Evolutionary conservation across 2,888 invertebrate genomes (phyloP).

Genomic region (Thymelicus lineola): DNA sequence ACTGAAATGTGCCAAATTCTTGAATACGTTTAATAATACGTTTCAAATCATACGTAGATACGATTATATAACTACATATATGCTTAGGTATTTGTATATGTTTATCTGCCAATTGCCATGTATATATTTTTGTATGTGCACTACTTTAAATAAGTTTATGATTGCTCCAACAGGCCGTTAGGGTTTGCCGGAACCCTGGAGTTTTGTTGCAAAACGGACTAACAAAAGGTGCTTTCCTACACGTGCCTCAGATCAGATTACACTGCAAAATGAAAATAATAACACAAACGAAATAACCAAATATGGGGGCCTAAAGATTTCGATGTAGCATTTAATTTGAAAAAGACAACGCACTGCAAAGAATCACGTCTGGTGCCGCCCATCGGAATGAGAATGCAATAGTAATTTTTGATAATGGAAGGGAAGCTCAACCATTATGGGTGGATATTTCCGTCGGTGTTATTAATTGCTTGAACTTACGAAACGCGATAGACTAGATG

Average conservation of each 20-base stretch:
- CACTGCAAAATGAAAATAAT: constrained; percentile 70
- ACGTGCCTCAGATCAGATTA: constrained; percentile 76
- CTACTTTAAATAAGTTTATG: constrained; percentile 15
- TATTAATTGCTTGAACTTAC: constrained; percentile 68
- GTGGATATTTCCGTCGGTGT: constrained; percentile 74
- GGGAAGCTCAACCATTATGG: constrained; percentile 72
- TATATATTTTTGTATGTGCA: too few relatives aligned
- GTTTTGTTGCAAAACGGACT: constrained; percentile 64
- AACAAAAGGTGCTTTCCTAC: constrained; percentile 67
- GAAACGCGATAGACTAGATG: constrained; percentile 66
- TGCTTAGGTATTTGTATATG: too few relatives aligned
- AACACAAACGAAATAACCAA: constrained; percentile 61
- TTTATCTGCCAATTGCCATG: too few relatives aligned
- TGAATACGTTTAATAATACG: too few relatives aligned
- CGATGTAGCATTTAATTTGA: constrained; percentile 71
- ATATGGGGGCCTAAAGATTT: constrained; percentile 62
- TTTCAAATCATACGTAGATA: too few relatives aligned
- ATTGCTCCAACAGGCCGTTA: constrained; percentile 14
- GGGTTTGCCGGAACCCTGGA: constrained; percentile 39
- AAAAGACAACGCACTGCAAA: constrained; percentile 73
- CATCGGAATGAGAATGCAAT: constrained; percentile 75
- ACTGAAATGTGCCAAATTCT: too few relatives aligned
- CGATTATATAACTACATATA: too few relatives aligned
- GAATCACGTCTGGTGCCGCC: constrained; percentile 70
- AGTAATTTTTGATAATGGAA: constrained; percentile 79